A percentile compares a stretch with the other conserved stretches of the same genome.
Evolutionary conservation across 2,113 vertebrate genomes (phyloP).

Genomic region (Aspidoscelis tigris): DNA sequence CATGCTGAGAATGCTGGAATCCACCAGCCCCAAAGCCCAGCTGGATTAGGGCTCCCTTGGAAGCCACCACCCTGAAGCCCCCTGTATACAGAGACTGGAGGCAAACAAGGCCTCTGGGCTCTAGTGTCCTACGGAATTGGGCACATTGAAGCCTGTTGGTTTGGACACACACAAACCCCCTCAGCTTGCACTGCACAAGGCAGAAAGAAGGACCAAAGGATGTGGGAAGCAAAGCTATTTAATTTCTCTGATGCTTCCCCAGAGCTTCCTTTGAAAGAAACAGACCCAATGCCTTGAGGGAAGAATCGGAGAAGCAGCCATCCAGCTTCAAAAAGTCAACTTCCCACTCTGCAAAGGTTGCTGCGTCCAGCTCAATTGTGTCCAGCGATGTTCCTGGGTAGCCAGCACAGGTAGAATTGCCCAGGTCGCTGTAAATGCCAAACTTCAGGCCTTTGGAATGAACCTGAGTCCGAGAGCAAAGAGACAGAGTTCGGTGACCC

Average conservation of each 20-base stretch:
- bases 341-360: slow-evolving; percentile 54
- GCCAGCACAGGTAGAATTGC: slow-evolving; percentile 40
- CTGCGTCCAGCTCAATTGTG: slow-evolving; percentile 40
- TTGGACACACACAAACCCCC: not conserved
- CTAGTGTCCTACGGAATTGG: not conserved
- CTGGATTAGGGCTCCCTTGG: not conserved
- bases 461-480: slow-evolving; percentile 23
- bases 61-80: not conserved
- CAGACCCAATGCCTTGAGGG: slow-evolving; percentile 44
- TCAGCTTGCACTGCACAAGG: not conserved
- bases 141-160: not conserved
- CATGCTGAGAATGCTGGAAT: not conserved
- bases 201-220: not conserved
- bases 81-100: not conserved
- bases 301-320: slow-evolving; percentile 53
- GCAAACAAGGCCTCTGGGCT: not conserved
- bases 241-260: not conserved
- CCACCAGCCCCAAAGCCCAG: not conserved
- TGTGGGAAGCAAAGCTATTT: not conserved
- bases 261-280: not conserved
- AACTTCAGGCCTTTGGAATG: slow-evolving; percentile 56
- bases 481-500: not conserved
- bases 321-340: slow-evolving; percentile 55
- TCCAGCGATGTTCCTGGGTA: slow-evolving; percentile 50
- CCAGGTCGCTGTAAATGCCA: slow-evolving; percentile 49